phyloP scores from a whole-genome alignment of 2,797 vertebrate species.

The Gobio occitaniae region DNA sequence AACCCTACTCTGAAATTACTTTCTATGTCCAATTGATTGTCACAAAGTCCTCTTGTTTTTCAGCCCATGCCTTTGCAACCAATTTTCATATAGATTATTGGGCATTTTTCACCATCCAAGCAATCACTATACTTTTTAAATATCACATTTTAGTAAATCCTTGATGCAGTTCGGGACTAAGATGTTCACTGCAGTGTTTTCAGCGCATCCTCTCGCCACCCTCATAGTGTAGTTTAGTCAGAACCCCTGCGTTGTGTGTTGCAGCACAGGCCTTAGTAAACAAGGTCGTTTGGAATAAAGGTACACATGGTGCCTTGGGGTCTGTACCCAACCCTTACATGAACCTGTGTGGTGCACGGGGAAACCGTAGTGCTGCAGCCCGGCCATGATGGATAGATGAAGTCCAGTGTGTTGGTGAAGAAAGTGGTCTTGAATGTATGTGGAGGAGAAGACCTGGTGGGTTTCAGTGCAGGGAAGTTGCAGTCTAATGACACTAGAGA shows the following conservation, averaged over 20 bases:
- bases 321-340: constrained; percentile 56
- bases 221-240: constrained; percentile 76
- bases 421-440: not conserved
- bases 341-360: constrained; percentile 59
- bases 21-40: not conserved
- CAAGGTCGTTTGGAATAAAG: constrained; percentile 84
- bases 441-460: constrained; percentile 56
- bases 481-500: constrained; percentile 68
- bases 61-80: not conserved
- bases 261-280: constrained; percentile 73
- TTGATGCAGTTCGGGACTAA: not conserved
- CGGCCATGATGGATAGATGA: constrained; percentile 20
- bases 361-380: constrained; percentile 30
- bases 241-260: constrained; percentile 72
- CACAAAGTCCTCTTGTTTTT: not conserved
- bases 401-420: not conserved
- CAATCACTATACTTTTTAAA: not conserved
- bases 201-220: constrained; percentile 49
- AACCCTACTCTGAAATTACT: not conserved
- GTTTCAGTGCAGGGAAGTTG: constrained; percentile 66
- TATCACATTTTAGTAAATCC: constrained; percentile 5
- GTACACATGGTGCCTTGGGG: constrained; percentile 76
- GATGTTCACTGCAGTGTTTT: not conserved
- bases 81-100: no score
- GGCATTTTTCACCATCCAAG: not conserved